Percentiles rank a stretch among this genome's conserved stretches.
Evolutionary conservation across 2,888 invertebrate genomes (phyloP).

Genomic region (Caprella mutica): DNA sequence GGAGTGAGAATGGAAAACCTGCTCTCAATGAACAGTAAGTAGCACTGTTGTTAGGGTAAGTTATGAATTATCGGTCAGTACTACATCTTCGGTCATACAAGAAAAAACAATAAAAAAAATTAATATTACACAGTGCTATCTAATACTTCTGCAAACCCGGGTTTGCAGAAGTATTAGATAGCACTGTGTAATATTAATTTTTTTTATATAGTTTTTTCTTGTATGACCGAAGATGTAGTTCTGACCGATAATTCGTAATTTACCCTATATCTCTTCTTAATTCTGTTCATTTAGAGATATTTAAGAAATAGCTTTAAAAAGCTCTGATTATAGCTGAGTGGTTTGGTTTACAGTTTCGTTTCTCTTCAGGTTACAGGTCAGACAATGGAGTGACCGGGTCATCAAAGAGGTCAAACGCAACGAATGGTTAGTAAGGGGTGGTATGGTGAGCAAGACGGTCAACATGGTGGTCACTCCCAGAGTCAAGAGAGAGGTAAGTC

Average conservation of each 20-base stretch:
- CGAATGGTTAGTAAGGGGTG: slow-evolving; percentile 68
- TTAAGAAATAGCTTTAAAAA: no score
- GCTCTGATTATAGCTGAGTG: no score
- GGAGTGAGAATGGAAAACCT: slow-evolving; percentile 78
- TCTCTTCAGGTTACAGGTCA: slow-evolving; percentile 61
- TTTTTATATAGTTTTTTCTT: no score
- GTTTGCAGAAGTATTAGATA: no score
- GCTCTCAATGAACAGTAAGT: slow-evolving; percentile 72
- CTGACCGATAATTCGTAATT: no score
- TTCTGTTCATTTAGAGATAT: no score
- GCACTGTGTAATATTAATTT: no score
- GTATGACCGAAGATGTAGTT: no score
- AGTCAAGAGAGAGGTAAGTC: slow-evolving; percentile 59
- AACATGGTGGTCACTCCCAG: slow-evolving; percentile 84
- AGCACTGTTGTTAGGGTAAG: background rate
- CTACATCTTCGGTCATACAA: background rate
- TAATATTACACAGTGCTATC: no score
- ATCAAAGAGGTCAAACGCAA: slow-evolving; percentile 58
- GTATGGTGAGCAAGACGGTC: slow-evolving; percentile 59
- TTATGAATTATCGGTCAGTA: background rate
- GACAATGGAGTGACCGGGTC: slow-evolving; percentile 86
- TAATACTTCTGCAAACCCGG: no score
- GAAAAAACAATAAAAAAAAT: no score
- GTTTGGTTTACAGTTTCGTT: background rate
- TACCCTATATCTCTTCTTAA: no score